Evolutionary conservation across 2,113 vertebrate genomes (phyloP), one percentile per base, ranked within the genome.

Genomic region (Melanocharis versteri): DNA sequence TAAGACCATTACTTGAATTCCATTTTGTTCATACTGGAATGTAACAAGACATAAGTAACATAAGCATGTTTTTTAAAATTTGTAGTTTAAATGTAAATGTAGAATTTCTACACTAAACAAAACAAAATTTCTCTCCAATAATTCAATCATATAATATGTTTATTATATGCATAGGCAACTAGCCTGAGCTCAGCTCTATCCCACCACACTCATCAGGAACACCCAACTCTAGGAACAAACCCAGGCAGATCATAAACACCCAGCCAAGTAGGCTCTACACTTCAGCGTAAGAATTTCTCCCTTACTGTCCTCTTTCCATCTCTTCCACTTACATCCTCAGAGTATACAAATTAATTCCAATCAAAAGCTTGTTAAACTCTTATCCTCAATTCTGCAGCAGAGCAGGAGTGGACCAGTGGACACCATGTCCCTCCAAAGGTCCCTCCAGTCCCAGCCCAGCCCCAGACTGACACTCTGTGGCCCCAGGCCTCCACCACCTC

Each of bases 401-500:
- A 60, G 35, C 13, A 3, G 8, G 31, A 44, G 11, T 10, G 22
- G 7, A 51, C 5, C 60, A 28, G 5, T 5, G 17, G 21, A 39
- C 62, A 18, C 24, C 1, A 0, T 0, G 3, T 45, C 26, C 22
- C 45, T 28, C 13, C 5, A 4, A 48, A 28, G 1, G 2, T 39
- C 28, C 6, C 2, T 1, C 15, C 7, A 2, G 42, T 2, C n/a
- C 22, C 53, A 69, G 48, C 13, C 19, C 26, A 58, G 53, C 9
- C 39, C 45, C 2, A 6, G 2, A 21, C 1, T 0, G 7, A 6
- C 1, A 2, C 9, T 31, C 8, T 8, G 53, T 2, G 5, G 26
- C 11, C 31, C 27, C 11, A 4, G 22, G 12, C 48, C 1, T 2
- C 48, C 0, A 2, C 20, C 48, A 11, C 60, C 37, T 17, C 6